phyloP scores from a whole-genome alignment of 2,113 vertebrate species.

The Naja naja region DNA sequence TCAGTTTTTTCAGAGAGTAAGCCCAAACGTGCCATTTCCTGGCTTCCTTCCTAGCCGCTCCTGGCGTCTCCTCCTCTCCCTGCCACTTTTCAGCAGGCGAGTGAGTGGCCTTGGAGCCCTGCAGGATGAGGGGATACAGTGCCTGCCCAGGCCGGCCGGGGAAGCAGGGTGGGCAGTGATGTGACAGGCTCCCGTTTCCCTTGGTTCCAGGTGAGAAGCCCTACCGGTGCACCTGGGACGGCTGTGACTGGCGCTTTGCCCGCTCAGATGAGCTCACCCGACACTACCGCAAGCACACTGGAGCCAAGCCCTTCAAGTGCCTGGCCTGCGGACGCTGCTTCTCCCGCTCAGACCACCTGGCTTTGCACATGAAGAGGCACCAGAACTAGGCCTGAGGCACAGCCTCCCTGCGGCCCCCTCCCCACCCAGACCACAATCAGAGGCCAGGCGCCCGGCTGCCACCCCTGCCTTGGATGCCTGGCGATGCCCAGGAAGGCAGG shows the following conservation, averaged over 20 bases:
- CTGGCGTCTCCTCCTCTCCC: not conserved
- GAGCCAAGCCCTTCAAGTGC: conserved; percentile 87
- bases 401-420: not conserved
- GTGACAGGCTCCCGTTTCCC: not conserved
- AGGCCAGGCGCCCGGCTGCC: not conserved
- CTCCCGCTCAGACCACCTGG: conserved; percentile 87
- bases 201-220: conserved; percentile 62
- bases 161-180: not conserved
- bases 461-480: not conserved
- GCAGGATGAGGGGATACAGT: not conserved
- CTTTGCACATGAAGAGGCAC: conserved; percentile 88
- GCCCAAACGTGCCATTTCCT: not conserved
- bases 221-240: conserved; percentile 73
- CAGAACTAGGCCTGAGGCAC: conserved; percentile 71
- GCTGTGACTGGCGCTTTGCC: conserved; percentile 86
- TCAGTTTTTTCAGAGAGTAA: not conserved
- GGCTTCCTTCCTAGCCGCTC: no score
- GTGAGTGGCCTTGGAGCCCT: not conserved
- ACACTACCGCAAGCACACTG: conserved; percentile 87
- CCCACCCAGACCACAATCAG: not conserved
- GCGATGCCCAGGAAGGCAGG: not conserved
- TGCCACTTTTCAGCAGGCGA: not conserved
- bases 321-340: conserved; percentile 83
- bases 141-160: no score
- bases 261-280: conserved; percentile 86